Evolutionary conservation across 1,140 invertebrate genomes (phyloP).

Genomic region (Drosophila quadrilineata): DNA sequence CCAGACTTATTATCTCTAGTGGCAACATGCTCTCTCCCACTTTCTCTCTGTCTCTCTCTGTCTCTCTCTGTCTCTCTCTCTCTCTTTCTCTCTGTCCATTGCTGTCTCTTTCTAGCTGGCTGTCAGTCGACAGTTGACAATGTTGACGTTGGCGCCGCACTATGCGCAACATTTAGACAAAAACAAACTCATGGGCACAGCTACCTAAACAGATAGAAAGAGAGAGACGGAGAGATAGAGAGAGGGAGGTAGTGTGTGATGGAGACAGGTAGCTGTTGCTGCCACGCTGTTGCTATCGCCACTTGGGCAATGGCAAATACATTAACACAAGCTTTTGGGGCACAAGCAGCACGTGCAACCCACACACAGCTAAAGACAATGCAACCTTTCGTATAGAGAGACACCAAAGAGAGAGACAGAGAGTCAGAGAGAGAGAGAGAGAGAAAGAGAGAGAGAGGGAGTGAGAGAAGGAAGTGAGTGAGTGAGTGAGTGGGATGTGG

Average conservation of each 20-base stretch:
- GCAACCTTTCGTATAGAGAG: too few relatives aligned
- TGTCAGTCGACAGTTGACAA: constrained; percentile 36
- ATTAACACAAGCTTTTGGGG: constrained; percentile 39
- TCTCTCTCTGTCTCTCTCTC: too few relatives aligned
- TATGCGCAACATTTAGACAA: constrained; percentile 30
- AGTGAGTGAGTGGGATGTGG: not conserved
- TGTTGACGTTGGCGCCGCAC: constrained; percentile 12
- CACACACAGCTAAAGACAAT: constrained; percentile 32
- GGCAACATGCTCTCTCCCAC: constrained; percentile 55
- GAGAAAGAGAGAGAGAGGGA: too few relatives aligned
- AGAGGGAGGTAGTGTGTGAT: too few relatives aligned
- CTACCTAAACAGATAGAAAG: too few relatives aligned
- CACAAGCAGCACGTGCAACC: constrained; percentile 33
- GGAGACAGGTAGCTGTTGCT: not conserved
- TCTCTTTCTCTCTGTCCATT: too few relatives aligned
- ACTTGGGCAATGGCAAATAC: constrained; percentile 57
- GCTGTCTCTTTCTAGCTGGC: too few relatives aligned
- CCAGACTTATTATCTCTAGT: constrained; percentile 73
- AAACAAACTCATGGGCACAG: constrained; percentile 19
- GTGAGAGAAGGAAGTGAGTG: too few relatives aligned
- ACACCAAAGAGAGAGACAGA: too few relatives aligned
- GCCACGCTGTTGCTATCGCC: constrained; percentile 22
- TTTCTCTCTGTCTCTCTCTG: too few relatives aligned
- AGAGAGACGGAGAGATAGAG: too few relatives aligned
- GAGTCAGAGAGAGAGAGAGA: too few relatives aligned